Evolutionary conservation across 2,113 vertebrate genomes (phyloP).

Genomic region (Tichodroma muraria): DNA sequence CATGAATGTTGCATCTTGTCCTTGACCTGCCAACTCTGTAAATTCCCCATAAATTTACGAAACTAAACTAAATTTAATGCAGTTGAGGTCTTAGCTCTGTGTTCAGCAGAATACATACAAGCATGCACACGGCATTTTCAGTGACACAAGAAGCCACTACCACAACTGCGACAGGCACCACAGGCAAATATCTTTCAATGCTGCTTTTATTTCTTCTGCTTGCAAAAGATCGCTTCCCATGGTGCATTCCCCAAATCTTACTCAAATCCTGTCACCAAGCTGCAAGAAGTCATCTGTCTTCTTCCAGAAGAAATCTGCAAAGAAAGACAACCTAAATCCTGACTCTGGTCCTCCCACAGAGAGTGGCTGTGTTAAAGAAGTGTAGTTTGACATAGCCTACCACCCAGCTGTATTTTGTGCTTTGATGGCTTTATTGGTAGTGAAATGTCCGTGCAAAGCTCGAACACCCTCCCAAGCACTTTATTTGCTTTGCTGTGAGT

Average conservation of each 20-base stretch:
- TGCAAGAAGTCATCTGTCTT: neutral
- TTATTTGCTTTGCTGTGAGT: neutral
- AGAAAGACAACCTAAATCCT: neutral
- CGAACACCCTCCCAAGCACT: neutral
- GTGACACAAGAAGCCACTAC: neutral
- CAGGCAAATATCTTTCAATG: neutral
- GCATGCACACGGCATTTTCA: neutral
- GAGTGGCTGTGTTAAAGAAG: neutral
- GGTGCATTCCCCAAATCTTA: neutral
- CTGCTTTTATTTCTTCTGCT: neutral
- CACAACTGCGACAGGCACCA: neutral
- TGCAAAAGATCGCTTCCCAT: neutral
- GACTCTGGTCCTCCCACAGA: neutral
- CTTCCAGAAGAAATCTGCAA: neutral
- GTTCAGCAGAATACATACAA: neutral
- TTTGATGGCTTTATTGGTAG: neutral
- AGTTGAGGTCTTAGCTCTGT: neutral
- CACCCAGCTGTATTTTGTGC: neutral
- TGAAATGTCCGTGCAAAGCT: neutral
- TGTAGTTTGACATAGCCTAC: neutral
- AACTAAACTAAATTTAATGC: neutral
- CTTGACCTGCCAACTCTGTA: neutral
- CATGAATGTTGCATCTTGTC: neutral
- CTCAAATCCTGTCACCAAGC: neutral
- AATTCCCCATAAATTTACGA: neutral